Conservation (phyloP, 2,888 invertebrate species). For the Agriopis marginaria region DNA sequence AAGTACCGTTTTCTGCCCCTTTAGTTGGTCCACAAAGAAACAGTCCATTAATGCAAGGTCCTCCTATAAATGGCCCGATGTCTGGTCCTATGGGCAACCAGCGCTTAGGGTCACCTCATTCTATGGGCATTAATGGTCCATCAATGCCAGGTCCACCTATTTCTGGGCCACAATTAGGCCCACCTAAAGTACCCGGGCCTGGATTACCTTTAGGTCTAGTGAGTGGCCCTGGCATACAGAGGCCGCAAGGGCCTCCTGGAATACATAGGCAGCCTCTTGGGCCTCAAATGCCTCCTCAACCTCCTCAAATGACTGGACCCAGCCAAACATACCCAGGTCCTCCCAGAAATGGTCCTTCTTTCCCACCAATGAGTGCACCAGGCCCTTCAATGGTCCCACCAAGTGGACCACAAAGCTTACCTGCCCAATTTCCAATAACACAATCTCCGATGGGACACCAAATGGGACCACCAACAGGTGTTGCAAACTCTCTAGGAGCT, state of each 20-base stretch:
- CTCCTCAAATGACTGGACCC: constrained; percentile 38
- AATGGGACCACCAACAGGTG: constrained; percentile 45
- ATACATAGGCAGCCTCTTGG: constrained; percentile 26
- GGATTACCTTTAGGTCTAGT: constrained; percentile 37
- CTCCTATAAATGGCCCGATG: constrained; percentile 45
- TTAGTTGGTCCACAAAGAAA: constrained; percentile 59
- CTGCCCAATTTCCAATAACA: constrained; percentile 4
- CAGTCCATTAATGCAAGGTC: constrained; percentile 65
- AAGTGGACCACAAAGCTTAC: constrained; percentile 44
- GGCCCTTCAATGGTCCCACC: constrained; percentile 30
- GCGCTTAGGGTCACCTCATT: constrained; percentile 44
- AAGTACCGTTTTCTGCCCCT: constrained; percentile 59
- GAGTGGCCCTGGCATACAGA: constrained; percentile 19
- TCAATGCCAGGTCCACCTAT: constrained; percentile 43
- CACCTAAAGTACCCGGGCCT: constrained; percentile 42
- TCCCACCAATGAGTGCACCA: constrained; percentile 19
- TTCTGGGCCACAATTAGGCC: constrained; percentile 44
- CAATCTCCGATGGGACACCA: constrained; percentile 27
- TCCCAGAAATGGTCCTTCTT: constrained; percentile 57
- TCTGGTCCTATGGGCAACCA: constrained; percentile 36
- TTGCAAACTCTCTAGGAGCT: constrained; percentile 33
- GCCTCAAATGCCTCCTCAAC: constrained; percentile 17
- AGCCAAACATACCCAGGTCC: constrained; percentile 54
- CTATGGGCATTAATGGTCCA: constrained; percentile 60
- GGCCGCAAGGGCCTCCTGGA: constrained; percentile 30